Conservation (phyloP, 1,140 invertebrate species). For the Goniozus legneri region DNA sequence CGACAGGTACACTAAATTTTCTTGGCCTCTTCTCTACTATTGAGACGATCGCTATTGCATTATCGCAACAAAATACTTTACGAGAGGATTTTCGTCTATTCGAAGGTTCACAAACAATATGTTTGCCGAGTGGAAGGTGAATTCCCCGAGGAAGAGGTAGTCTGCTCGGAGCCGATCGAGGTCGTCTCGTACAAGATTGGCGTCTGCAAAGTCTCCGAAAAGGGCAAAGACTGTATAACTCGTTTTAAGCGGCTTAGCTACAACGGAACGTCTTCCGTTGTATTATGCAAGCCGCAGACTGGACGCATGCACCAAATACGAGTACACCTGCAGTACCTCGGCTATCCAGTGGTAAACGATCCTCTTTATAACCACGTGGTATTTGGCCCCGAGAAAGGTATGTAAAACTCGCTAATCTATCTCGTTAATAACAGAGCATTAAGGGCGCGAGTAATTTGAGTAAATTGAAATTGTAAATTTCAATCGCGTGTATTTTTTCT, state of each 20-base stretch:
- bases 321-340: conserved; percentile 97
- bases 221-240: conserved; percentile 88
- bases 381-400: conserved; percentile 82
- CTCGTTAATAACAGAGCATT: no score
- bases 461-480: no score
- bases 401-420: not conserved
- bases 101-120: conserved; percentile 91
- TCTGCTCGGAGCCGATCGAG: conserved; percentile 87
- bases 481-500: no score
- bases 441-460: no score
- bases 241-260: conserved; percentile 84
- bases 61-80: no score
- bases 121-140: conserved; percentile 93
- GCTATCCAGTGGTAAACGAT: conserved; percentile 96
- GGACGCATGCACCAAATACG: conserved; percentile 98
- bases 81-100: no score
- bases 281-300: conserved; percentile 88
- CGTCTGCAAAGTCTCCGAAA: conserved; percentile 85
- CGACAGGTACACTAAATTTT: conserved; percentile 60
- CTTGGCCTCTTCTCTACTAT: no score
- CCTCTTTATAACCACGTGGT: conserved; percentile 91
- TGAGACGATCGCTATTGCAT: not conserved
- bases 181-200: conserved; percentile 94
- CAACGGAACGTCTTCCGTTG: conserved; percentile 86
- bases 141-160: conserved; percentile 86